phyloP scores from a whole-genome alignment of 2,888 invertebrate genomes.

The Heliconius ethilla region DNA sequence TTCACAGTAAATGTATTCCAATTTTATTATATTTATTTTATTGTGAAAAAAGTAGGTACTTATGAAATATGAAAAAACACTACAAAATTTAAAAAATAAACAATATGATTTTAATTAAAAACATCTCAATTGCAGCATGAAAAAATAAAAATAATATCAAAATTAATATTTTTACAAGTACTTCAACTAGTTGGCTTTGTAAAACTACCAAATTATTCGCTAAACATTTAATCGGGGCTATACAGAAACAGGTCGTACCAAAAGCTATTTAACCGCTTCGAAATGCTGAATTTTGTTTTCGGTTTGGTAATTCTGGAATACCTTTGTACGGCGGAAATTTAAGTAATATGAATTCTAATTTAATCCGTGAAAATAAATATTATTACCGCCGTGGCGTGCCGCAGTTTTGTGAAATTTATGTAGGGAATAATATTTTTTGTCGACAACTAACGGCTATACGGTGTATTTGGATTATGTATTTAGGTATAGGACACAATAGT shows the following conservation, averaged over 20 bases:
- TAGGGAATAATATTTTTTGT: background rate
- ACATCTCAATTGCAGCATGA: background rate
- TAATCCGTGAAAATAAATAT: slow-evolving; percentile 7
- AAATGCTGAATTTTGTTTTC: slow-evolving; percentile 16
- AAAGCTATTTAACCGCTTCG: slow-evolving; percentile 12
- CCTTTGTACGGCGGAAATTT: slow-evolving; percentile 10
- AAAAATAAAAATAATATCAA: background rate
- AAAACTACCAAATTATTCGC: slow-evolving; percentile 7
- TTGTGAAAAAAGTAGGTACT: no score
- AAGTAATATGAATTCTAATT: slow-evolving; percentile 18
- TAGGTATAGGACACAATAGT: no score
- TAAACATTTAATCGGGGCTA: slow-evolving; percentile 26
- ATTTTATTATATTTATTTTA: no score
- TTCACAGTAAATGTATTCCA: no score
- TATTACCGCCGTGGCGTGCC: background rate
- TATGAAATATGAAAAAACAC: no score
- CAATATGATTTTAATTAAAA: no score
- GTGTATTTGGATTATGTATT: background rate
- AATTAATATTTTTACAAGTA: background rate
- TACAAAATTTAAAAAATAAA: no score
- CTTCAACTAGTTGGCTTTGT: background rate
- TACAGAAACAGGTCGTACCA: slow-evolving; percentile 6
- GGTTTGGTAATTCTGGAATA: background rate
- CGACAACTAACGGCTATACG: background rate
- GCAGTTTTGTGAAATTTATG: slow-evolving; percentile 8